Base-by-base conservation (phyloP, 2,113 vertebrate species). In the Syngnathoides biaculeatus region DNA sequence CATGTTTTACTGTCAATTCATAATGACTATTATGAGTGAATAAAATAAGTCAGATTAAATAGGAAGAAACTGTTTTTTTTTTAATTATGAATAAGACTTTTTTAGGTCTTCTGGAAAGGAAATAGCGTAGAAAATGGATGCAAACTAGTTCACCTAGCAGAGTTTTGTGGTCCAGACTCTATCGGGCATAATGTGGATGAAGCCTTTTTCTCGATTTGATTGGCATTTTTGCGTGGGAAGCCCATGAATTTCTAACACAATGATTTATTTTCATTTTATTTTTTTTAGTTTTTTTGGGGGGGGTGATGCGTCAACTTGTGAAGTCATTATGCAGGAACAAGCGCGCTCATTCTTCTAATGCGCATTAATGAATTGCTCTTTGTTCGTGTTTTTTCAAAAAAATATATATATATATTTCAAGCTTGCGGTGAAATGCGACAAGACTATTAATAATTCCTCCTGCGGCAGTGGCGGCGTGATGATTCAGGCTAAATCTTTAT, bases 401-500 rank as follows among this genome's bases (percentile, higher is more conserved):
- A 13, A 57, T 11, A 50, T 52, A 57, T 5, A 55, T 57, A 8
- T 11, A 50, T 52, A 57, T 10, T 26, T 57, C 8, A 30, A 8
- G 40, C 40, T 68, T 67, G 24, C 27, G 24, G 55, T 69, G 67
- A 75, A 75, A 60, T 69, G 74, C 68, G 43, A 71, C 66, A 68
- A 62, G 52, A 30, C 30, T 66, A 59, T 78, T 79, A 80, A 80
- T 79, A 74, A 70, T 66, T 77, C 67, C 78, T 81, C 72, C 72
- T 42, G 59, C 56, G 55, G 55, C 55, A 14, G 26, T 8, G 26
- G 38, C 60, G 22, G 14, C n/a, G 4, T 81, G 83, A 84, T 81
- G 81, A 84, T 81, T 83, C 82, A 85, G 83, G 71, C 56, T 71
- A 81, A 87, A 82, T 81, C 84, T 71, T 78, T 77, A 82, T 42